These are phyloP conservation scores for Epizoanthus scotinus DNA, from an alignment of 92 coral and sea anemone genomes.

Conservation along the genomic window DNA sequence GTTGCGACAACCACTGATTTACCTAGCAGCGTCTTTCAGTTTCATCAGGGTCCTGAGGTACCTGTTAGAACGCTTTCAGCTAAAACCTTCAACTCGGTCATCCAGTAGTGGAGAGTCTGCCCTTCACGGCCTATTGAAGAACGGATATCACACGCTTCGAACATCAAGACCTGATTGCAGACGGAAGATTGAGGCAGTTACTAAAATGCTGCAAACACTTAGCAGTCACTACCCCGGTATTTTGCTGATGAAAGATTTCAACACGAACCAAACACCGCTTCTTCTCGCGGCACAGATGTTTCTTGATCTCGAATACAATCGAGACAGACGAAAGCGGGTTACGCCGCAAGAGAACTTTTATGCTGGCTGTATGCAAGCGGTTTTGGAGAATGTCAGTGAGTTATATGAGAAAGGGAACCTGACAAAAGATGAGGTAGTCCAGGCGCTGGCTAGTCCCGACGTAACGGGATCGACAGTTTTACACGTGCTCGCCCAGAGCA, in stretches of 20 bases:
- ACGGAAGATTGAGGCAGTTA: constrained; percentile 42
- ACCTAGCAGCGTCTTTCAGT: constrained; percentile 40
- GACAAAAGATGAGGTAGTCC: constrained; percentile 12
- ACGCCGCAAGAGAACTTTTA: constrained; percentile 40
- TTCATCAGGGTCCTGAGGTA: constrained; percentile 34
- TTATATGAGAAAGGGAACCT: constrained; percentile 30
- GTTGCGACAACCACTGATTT: constrained; percentile 25
- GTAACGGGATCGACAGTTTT: neutral
- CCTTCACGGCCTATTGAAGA: constrained; percentile 24
- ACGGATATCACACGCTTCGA: constrained; percentile 37
- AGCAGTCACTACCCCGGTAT: constrained; percentile 20
- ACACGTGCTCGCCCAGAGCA: constrained; percentile 41
- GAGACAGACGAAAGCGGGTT: constrained; percentile 11
- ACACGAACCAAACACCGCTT: constrained; percentile 24
- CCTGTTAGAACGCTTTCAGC: constrained; percentile 41
- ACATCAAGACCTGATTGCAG: constrained; percentile 43
- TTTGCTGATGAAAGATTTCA: constrained; percentile 26
- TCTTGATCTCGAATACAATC: constrained; percentile 34
- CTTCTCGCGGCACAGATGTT: constrained; percentile 33
- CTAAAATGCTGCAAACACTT: constrained; percentile 41
- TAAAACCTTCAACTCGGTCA: constrained; percentile 26
- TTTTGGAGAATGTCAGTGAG: neutral
- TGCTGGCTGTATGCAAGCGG: constrained; percentile 35
- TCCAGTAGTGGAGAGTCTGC: constrained; percentile 34
- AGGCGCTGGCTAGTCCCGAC: constrained; percentile 19